A percentile compares a stretch with the other conserved stretches of the same genome.
These are phyloP conservation scores for Anabacerthia variegaticeps DNA, from an alignment of 2,797 vertebrate species.

Conservation along the genomic window DNA sequence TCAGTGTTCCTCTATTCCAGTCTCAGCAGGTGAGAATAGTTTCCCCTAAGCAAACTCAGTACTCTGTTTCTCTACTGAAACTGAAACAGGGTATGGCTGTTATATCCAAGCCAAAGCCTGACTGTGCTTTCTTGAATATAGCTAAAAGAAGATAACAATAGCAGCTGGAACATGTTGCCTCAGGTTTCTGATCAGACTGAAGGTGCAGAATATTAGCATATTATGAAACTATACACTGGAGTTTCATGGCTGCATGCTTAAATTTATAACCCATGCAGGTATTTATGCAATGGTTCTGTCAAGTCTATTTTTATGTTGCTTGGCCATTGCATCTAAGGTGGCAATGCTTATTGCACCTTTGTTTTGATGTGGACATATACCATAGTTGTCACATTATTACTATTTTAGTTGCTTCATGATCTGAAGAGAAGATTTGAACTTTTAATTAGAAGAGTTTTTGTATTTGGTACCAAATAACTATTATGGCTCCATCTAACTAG, in stretches of 20 bases:
- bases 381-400: background rate
- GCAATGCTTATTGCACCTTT: background rate
- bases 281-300: background rate
- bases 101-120: constrained; percentile 10
- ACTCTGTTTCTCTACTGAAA: constrained; percentile 14
- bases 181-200: background rate
- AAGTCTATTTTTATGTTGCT: background rate
- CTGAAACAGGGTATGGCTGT: background rate
- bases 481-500: background rate
- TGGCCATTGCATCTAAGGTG: background rate
- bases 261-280: background rate
- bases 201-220: background rate
- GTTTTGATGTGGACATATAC: background rate
- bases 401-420: background rate
- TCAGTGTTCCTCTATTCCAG: background rate
- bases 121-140: background rate
- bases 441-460: background rate
- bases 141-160: constrained; percentile 21
- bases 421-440: background rate
- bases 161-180: background rate
- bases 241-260: background rate
- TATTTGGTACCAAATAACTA: background rate
- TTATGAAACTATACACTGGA: background rate
- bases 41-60: constrained; percentile 14
- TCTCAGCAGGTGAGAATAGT: constrained; percentile 37